These are phyloP conservation scores for Apodemia zela DNA, from an alignment of 2,888 invertebrate species.

Conservation along the genomic window DNA sequence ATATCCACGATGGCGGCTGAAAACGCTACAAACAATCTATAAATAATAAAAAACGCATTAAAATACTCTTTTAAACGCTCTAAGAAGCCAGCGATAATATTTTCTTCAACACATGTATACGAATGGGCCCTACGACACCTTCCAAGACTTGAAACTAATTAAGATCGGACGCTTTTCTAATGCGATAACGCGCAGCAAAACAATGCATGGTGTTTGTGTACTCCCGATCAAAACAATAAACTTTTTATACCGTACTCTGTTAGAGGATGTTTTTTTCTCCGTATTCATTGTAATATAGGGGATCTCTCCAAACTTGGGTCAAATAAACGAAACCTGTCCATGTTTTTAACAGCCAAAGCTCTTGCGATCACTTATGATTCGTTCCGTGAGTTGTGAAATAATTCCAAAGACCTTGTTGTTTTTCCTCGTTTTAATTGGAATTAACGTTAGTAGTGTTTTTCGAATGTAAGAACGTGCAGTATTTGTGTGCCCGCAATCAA, in stretches of 20 bases:
- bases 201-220: slow-evolving; percentile 69
- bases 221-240: slow-evolving; percentile 79
- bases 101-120: not conserved
- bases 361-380: not conserved
- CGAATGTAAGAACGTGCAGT: no score
- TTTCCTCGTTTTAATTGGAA: slow-evolving; percentile 4
- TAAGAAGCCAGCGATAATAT: not conserved
- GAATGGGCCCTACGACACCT: slow-evolving; percentile 43
- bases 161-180: slow-evolving; percentile 77
- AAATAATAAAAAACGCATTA: not conserved
- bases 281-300: not conserved
- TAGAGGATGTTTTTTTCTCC: slow-evolving; percentile 16
- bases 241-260: slow-evolving; percentile 64
- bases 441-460: not conserved
- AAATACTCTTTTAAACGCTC: not conserved
- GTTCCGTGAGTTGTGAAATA: not conserved
- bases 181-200: slow-evolving; percentile 71
- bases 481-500: no score
- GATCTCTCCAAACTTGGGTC: not conserved
- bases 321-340: not conserved
- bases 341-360: not conserved
- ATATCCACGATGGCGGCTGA: no score
- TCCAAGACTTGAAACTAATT: slow-evolving; percentile 79
- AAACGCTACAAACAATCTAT: no score
- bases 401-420: not conserved